A percentile compares a stretch with the other conserved stretches of the same genome.
These are phyloP conservation scores for Anas platyrhynchos DNA, from an alignment of 2,113 vertebrate genomes.

Conservation along the genomic window DNA sequence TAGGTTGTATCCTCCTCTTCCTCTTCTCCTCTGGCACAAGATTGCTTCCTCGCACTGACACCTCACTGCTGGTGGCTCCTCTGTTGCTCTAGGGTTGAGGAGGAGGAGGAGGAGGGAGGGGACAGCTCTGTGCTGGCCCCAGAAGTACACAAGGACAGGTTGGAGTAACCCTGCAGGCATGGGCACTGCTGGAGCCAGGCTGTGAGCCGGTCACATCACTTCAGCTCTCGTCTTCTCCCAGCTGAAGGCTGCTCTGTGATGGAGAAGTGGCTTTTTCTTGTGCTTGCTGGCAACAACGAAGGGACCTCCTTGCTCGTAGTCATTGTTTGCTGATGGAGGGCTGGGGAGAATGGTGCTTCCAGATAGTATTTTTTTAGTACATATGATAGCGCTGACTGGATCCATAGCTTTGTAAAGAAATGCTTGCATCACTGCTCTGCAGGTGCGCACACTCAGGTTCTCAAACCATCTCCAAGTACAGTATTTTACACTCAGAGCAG, in stretches of 20 bases:
- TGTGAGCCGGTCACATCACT: too few species aligned
- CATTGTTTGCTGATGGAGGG: too few species aligned
- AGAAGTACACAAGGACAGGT: rapidly evolving
- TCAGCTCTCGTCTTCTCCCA: too few species aligned
- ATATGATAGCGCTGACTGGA: neutral
- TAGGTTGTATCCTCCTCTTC: neutral
- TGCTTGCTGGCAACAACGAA: too few species aligned
- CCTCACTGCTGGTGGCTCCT: neutral
- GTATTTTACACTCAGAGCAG: neutral
- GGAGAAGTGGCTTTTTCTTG: too few species aligned
- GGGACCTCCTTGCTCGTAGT: too few species aligned
- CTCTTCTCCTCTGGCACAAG: neutral
- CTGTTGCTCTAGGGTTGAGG: too few species aligned
- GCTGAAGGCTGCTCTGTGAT: too few species aligned
- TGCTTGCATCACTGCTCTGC: neutral
- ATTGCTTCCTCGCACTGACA: neutral
- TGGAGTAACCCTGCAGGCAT: too few species aligned
- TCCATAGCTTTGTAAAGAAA: neutral
- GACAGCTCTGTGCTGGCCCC: neutral
- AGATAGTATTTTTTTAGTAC: neutral
- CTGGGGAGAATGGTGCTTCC: too few species aligned
- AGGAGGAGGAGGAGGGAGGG: neutral
- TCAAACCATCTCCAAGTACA: neutral
- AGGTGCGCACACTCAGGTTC: neutral
- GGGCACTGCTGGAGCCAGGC: too few species aligned